Conservation (phyloP, 2,888 invertebrate genomes). For the Andrena hattorfiana region DNA sequence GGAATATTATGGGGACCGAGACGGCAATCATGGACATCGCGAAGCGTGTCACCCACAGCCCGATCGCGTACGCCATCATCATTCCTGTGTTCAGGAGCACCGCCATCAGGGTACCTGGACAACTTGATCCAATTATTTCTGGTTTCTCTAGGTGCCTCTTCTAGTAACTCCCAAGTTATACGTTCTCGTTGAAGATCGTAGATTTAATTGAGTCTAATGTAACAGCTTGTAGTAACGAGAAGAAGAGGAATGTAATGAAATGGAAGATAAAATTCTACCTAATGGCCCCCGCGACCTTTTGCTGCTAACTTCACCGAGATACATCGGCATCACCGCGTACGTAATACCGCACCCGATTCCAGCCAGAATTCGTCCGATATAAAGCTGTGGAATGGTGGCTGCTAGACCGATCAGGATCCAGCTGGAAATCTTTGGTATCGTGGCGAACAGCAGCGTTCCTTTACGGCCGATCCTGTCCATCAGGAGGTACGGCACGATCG, state of each 20-base stretch:
- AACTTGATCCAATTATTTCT: constrained; percentile 12
- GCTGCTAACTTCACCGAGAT: constrained; percentile 81
- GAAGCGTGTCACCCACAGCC: constrained; percentile 74
- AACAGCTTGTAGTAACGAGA: neutral
- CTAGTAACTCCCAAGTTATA: no score
- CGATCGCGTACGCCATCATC: constrained; percentile 78
- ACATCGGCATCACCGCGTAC: constrained; percentile 82
- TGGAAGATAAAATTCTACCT: constrained; percentile 65
- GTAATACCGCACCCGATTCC: constrained; percentile 82
- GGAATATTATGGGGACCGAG: constrained; percentile 75
- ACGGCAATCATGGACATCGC: constrained; percentile 78
- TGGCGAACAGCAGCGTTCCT: constrained; percentile 79
- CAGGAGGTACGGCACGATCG: constrained; percentile 78
- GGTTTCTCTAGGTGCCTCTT: neutral
- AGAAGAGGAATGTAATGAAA: neutral
- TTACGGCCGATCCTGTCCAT: constrained; percentile 83
- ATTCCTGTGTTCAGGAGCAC: constrained; percentile 81
- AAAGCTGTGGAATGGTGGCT: constrained; percentile 70
- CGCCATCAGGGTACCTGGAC: constrained; percentile 76
- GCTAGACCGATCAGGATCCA: constrained; percentile 81
- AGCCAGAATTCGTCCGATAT: constrained; percentile 78
- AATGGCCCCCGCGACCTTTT: constrained; percentile 81
- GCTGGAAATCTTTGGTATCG: constrained; percentile 80
- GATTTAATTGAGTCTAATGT: neutral
- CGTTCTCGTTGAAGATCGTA: neutral